phyloP scores from a whole-genome alignment of 2,113 vertebrate genomes.

The Castor canadensis region DNA sequence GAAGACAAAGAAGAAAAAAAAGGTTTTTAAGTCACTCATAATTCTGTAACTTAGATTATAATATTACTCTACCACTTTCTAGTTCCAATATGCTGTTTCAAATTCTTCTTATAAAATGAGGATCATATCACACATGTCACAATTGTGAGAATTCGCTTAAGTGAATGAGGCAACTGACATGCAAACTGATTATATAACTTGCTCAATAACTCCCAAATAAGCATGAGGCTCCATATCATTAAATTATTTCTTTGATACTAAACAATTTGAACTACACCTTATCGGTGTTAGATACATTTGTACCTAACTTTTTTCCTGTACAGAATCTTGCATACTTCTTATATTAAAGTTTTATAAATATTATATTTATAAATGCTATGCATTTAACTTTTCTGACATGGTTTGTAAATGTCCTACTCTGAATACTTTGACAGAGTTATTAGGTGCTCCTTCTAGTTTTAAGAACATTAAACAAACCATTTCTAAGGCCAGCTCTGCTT shows the following conservation, averaged over 20 bases:
- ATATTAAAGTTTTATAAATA: background rate
- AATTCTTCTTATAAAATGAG: background rate
- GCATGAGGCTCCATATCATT: background rate
- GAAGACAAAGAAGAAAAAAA: background rate
- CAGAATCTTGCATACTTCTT: background rate
- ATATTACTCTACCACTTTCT: background rate
- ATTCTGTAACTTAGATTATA: background rate
- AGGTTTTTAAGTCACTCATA: background rate
- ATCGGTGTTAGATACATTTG: background rate
- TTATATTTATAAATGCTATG: background rate
- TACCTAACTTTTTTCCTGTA: background rate
- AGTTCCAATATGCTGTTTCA: background rate
- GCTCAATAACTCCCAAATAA: background rate
- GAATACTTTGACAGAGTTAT: background rate
- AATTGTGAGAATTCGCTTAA: constrained; percentile 28
- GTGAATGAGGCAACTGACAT: background rate
- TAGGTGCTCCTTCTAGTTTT: background rate
- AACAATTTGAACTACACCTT: background rate
- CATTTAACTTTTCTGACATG: background rate
- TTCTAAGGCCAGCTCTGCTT: background rate
- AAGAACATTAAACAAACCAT: background rate
- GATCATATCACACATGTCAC: background rate
- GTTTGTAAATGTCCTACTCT: background rate
- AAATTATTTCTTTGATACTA: constrained; percentile 22
- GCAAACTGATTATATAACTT: background rate